These are phyloP conservation scores for Henicopernis longicauda DNA, from an alignment of 2,113 vertebrate genomes.

Conservation along the genomic window DNA sequence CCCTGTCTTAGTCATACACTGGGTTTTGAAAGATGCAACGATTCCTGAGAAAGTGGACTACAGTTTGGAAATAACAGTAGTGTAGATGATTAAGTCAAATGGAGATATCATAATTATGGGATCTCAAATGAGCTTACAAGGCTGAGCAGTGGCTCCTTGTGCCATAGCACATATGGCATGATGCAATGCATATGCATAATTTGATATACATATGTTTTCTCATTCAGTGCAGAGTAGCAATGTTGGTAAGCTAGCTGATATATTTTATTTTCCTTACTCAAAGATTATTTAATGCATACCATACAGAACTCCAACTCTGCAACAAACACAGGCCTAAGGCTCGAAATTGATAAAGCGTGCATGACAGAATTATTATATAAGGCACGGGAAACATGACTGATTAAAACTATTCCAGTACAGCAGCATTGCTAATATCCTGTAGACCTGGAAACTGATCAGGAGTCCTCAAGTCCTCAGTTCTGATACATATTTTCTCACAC, in stretches of 20 bases:
- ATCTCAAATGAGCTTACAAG: background rate
- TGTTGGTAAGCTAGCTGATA: background rate
- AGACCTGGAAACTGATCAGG: background rate
- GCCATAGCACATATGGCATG: rapidly evolving
- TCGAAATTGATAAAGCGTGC: background rate
- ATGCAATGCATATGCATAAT: background rate
- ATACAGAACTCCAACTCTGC: background rate
- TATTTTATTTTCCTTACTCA: background rate
- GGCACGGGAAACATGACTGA: background rate
- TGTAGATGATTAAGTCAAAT: background rate
- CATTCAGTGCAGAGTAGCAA: background rate
- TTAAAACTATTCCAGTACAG: background rate
- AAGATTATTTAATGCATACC: background rate
- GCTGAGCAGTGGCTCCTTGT: background rate
- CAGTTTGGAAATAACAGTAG: background rate
- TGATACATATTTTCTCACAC: background rate
- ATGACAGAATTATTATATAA: background rate
- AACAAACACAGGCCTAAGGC: background rate
- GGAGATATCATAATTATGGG: background rate
- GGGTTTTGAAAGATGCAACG: background rate
- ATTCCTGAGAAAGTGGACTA: background rate
- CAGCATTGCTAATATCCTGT: background rate
- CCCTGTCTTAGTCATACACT: background rate
- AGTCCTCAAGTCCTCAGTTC: background rate
- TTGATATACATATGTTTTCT: background rate